Conservation (phyloP, 92 coral and sea anemone genomes). For the Siderastrea siderea region DNA sequence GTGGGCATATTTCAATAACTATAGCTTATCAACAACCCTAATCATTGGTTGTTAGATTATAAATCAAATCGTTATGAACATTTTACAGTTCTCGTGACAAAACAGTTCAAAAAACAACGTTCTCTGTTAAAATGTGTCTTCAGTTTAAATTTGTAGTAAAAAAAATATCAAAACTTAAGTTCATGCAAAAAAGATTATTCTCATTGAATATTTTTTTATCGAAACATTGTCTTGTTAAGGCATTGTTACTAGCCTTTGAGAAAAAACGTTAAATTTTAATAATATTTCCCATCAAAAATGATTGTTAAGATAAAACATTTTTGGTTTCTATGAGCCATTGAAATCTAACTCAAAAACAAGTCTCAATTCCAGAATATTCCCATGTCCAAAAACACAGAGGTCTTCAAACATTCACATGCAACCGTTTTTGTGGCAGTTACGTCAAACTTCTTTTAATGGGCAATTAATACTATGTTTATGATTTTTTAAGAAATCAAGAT, state of each 20-base stretch:
- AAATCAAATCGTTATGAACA: not conserved
- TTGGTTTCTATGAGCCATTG: not conserved
- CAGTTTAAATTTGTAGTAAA: not conserved
- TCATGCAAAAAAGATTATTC: not conserved
- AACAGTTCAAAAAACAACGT: not conserved
- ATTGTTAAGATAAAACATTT: not conserved
- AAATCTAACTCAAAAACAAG: not conserved
- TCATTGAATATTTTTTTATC: not conserved
- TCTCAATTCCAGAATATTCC: not conserved
- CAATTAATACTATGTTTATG: not conserved
- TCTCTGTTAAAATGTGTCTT: not conserved
- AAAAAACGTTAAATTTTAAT: constrained; percentile 4
- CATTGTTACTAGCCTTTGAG: not conserved
- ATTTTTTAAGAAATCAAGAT: not conserved
- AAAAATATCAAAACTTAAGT: not conserved
- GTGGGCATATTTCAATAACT: no score
- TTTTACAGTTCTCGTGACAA: not conserved
- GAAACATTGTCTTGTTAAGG: not conserved
- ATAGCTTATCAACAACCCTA: no score
- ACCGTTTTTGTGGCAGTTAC: not conserved
- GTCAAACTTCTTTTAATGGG: not conserved
- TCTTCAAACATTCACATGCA: not conserved
- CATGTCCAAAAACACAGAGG: not conserved
- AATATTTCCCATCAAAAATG: not conserved
- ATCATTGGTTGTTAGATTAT: not conserved